Conservation (phyloP, 2,888 invertebrate species). For the Agonopterix arenella region DNA sequence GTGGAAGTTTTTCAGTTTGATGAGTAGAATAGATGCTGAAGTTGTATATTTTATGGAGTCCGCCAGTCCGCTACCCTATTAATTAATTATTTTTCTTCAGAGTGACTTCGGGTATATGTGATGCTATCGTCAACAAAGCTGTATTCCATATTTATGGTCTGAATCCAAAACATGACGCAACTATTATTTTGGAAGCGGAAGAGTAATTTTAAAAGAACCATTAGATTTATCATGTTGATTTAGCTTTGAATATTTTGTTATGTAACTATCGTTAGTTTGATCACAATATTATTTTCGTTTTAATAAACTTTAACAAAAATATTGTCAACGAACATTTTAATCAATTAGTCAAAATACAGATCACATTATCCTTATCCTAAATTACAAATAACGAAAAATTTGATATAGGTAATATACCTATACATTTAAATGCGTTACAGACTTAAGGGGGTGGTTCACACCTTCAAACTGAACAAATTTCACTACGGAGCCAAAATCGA, state of each 20-base stretch:
- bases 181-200: constrained; percentile 47
- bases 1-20: no score
- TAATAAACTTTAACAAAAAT: background rate
- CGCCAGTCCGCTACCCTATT: no score
- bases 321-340: background rate
- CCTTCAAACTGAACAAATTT: no score
- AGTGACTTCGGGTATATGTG: constrained; percentile 66
- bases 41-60: no score
- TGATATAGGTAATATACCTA: no score
- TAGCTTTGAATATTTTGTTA: no score
- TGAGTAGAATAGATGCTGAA: no score
- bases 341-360: background rate
- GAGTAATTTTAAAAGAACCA: constrained; percentile 21
- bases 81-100: constrained; percentile 30
- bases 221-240: no score
- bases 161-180: constrained; percentile 39
- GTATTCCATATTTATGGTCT: constrained; percentile 54
- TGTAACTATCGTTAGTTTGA: background rate
- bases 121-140: constrained; percentile 68
- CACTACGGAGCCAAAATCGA: no score
- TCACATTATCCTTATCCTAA: background rate
- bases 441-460: no score
- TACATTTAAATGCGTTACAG: no score
- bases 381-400: no score
- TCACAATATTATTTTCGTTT: background rate